These are phyloP conservation scores for Oryzias melastigma DNA, from an alignment of 2,113 vertebrate species.

Conservation along the genomic window DNA sequence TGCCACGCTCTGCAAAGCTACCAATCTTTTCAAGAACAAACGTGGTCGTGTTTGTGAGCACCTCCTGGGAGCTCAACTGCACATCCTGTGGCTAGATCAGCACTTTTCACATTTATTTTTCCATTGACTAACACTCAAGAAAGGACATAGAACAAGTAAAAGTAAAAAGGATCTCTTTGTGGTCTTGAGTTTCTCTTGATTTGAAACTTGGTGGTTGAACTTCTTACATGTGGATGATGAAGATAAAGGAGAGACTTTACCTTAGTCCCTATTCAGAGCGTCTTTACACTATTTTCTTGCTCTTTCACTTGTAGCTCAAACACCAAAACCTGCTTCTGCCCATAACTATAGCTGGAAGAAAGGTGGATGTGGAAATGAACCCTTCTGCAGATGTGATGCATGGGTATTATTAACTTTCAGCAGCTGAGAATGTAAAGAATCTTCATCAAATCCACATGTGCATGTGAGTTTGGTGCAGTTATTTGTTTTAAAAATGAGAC, in stretches of 20 bases:
- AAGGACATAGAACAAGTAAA: not conserved
- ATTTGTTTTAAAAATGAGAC: not conserved
- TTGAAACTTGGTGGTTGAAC: slow-evolving; percentile 2
- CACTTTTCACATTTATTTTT: not conserved
- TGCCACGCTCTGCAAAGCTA: slow-evolving; percentile 37
- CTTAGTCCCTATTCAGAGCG: not conserved
- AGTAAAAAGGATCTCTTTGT: not conserved
- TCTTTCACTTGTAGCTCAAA: slow-evolving; percentile 17
- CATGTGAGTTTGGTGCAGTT: too few species aligned
- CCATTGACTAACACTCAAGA: not conserved
- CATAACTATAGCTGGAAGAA: not conserved
- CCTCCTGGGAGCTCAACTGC: slow-evolving; percentile 2
- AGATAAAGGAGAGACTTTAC: not conserved
- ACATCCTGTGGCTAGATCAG: slow-evolving; percentile 25
- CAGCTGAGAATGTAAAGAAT: too few species aligned
- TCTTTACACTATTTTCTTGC: slow-evolving; percentile 33
- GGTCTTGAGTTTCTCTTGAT: not conserved
- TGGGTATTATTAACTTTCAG: too few species aligned
- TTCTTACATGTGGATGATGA: not conserved
- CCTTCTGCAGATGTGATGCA: not conserved
- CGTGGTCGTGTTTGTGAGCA: not conserved
- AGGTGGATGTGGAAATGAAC: not conserved
- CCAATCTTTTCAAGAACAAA: slow-evolving; percentile 29
- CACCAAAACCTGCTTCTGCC: slow-evolving; percentile 33
- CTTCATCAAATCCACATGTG: too few species aligned